Evolutionary conservation across 2,113 vertebrate species (phyloP).

Genomic region (Sylvia atricapilla): DNA sequence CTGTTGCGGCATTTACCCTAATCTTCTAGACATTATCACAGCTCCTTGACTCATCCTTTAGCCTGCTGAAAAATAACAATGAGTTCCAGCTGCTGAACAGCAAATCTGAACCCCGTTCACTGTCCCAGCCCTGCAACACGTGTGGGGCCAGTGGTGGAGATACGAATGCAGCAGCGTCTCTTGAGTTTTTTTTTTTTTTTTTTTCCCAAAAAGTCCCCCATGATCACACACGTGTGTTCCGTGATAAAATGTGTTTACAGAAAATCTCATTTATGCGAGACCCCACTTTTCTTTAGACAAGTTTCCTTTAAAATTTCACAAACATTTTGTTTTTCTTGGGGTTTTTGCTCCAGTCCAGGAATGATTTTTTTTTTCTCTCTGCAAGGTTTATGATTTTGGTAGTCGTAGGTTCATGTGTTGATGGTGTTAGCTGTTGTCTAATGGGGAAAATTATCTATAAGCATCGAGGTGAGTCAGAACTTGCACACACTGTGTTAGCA

Average conservation of each 20-base stretch:
- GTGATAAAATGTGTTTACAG: neutral
- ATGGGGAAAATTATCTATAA: neutral
- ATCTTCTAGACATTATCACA: neutral
- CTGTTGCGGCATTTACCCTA: neutral
- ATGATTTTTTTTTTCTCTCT: neutral
- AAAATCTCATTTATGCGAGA: neutral
- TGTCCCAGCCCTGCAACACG: neutral
- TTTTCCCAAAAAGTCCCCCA: accelerated
- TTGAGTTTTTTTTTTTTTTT: neutral
- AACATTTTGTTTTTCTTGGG: neutral
- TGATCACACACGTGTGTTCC: neutral
- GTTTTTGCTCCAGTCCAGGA: neutral
- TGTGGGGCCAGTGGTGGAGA: neutral
- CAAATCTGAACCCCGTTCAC: neutral
- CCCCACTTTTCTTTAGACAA: neutral
- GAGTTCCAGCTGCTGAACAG: neutral
- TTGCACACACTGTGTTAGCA: neutral
- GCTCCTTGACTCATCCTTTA: neutral
- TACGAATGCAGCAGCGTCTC: neutral
- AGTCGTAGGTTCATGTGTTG: neutral
- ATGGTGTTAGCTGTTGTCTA: neutral
- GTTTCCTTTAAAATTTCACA: neutral
- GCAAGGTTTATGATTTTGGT: neutral
- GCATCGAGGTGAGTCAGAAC: neutral
- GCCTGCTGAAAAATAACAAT: neutral